Percentiles rank a stretch among this genome's conserved stretches.
Conservation (phyloP, 2,797 vertebrate genomes). For the Bovichtus diacanthus region DNA sequence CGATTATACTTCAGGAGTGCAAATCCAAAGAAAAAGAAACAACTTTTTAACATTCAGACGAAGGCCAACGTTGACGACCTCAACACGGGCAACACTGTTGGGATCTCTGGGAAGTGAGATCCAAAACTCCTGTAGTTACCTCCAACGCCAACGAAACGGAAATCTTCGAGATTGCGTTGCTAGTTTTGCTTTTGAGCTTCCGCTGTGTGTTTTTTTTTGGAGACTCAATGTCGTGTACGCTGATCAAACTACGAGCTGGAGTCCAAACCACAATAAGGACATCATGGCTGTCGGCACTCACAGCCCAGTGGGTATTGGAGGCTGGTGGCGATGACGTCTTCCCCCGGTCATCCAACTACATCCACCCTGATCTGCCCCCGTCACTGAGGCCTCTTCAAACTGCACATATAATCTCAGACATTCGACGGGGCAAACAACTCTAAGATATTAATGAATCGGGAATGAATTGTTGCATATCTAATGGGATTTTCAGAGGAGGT, state of each 20-base stretch:
- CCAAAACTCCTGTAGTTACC: no score
- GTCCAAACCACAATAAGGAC: conserved; percentile 17
- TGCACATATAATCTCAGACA: not conserved
- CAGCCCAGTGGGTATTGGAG: conserved; percentile 6
- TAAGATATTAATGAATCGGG: not conserved
- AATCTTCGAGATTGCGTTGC: not conserved
- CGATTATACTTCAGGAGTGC: no score
- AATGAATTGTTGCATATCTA: not conserved
- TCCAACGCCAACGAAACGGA: no score
- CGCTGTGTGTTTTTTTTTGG: not conserved
- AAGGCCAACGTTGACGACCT: no score
- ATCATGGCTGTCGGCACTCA: conserved; percentile 9
- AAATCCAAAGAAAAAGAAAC: no score
- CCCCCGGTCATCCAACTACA: conserved; percentile 56
- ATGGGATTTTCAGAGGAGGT: no score
- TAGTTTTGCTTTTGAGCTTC: not conserved
- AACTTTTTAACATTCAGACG: no score
- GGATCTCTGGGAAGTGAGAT: no score
- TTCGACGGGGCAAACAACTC: not conserved
- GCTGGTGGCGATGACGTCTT: conserved; percentile 40
- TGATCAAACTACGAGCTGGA: not conserved
- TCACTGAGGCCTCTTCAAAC: no score
- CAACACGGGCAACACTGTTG: no score
- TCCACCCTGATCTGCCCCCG: no score
- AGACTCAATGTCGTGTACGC: no score